These are phyloP conservation scores for Passer montanus DNA, from an alignment of 2,113 vertebrate genomes.

Conservation along the genomic window DNA sequence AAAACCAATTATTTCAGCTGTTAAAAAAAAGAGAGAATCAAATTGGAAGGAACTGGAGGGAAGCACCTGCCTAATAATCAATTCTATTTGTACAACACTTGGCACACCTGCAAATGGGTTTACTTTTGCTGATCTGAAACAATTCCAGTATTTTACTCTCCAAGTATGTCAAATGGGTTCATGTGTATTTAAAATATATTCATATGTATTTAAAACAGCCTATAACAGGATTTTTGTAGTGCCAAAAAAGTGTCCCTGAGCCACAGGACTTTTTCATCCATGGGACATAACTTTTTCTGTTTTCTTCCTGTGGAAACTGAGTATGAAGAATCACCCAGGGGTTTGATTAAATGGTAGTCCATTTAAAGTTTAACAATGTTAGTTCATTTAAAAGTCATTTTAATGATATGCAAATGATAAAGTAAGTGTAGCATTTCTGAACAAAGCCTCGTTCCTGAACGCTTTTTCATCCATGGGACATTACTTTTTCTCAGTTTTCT, in stretches of 20 bases:
- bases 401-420: background rate
- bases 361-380: background rate
- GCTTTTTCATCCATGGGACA: background rate
- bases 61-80: background rate
- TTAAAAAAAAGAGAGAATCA: background rate
- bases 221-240: background rate
- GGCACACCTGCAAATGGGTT: background rate
- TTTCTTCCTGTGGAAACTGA: background rate
- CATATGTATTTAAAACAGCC: background rate
- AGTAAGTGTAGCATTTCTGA: background rate
- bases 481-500: background rate
- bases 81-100: background rate
- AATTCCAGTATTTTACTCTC: background rate
- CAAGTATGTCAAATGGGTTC: background rate
- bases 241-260: background rate
- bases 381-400: background rate
- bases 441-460: too few species aligned
- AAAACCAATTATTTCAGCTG: background rate
- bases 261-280: background rate
- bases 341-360: background rate
- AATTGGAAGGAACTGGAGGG: background rate
- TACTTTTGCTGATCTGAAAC: background rate
- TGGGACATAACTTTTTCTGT: fast-evolving
- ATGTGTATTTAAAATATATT: background rate
- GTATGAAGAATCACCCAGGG: background rate